Base-by-base conservation (phyloP, 2,113 vertebrate species). In the Sylvia atricapilla region DNA sequence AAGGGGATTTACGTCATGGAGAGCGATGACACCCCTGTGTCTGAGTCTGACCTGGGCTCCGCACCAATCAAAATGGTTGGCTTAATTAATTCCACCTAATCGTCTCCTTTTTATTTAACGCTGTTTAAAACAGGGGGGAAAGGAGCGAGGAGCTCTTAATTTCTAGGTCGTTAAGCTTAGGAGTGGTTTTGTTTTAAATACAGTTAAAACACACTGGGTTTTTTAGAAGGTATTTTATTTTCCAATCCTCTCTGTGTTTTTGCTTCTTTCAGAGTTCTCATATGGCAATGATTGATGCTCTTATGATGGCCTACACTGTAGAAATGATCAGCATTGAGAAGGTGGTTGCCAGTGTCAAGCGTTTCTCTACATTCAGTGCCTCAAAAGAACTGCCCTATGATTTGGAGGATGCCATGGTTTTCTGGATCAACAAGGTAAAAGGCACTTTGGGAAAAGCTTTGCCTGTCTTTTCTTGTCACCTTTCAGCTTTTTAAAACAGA, bases 291-390 rank as follows among this genome's bases (percentile, higher is more conserved):
- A 99, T 99, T 23, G 99, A 99, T 58, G 98, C 99, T 49, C 98
- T 99, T 14, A 99, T 99, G 99, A 99, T 99, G 99, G 99, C 99
- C 80, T 99, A 99, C 96, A 99, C 99, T 0, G 99, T 99, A 77
- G 99, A 99, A 97, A 99, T 99, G 99, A 99, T 99, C 98, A 99
- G 99, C 98, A 99, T 99, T 7, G 99, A 99, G 87, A 99, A 99
- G 95, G 99, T 99, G 73, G 99, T 99, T 53, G 98, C 99, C 55
- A 99, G 99, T 6, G 99, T 99, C 95, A 99, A 99, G 92, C 99
- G 99, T 91, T 99, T 99, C 97, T 99, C 99, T 41, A 99, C 99
- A 0, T 99, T 99, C 97, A 99, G 99, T 88, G 99, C 99, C 98
- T 99, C 99, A 4, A 99, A 99, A 91, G 99, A 99, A 90, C 98